Evolutionary conservation across 2,113 vertebrate species (phyloP), one percentile per base, ranked within the genome.

Genomic region (Cottus gobio): DNA sequence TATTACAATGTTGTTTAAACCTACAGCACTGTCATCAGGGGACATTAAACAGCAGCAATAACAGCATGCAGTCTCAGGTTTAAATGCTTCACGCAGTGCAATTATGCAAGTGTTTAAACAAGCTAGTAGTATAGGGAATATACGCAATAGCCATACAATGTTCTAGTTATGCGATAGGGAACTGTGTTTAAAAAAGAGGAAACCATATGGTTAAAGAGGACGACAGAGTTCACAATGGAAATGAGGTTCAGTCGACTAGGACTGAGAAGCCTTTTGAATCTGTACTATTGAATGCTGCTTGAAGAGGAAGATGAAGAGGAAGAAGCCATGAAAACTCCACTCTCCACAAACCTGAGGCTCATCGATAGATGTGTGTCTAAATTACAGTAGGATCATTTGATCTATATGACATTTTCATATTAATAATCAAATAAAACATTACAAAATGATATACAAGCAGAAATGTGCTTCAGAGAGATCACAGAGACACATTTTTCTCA

Each of bases 281-380:
- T 72, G 26, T 31, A n/a, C 39, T 58, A 22, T 16, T 39, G 12
- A 36, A 44, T 66, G 28, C 6, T 39, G 28, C 13, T 37, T 13
- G 58, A 80, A 81, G 75, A 67, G 24, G 67, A 52, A 84, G 44
- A 61, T 7, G 34, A 77, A 39, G 42, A 4, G 3, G 69, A 63
- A 70, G 26, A 6, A 61, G 28, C 22, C 67, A 57, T 12, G 46
- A n/a, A n/a, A n/a, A n/a, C n/a, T n/a, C n/a, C n/a, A n/a, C n/a
- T n/a, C n/a, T n/a, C n/a, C n/a, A n/a, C 3, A 54, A 54, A 54
- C 11, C 46, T 48, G 15, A 13, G 46, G 18, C 46, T 36, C 7
- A 7, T 36, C 50, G 24, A 26, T n/a, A n/a, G n/a, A 15, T 28
- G 50, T 30, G 16, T 30, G 26, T 57, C 26, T 16, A 28, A 28